A percentile compares a stretch with the other conserved stretches of the same genome.
phyloP scores from a whole-genome alignment of 2,888 invertebrate species.

The Spilarctia lutea region DNA sequence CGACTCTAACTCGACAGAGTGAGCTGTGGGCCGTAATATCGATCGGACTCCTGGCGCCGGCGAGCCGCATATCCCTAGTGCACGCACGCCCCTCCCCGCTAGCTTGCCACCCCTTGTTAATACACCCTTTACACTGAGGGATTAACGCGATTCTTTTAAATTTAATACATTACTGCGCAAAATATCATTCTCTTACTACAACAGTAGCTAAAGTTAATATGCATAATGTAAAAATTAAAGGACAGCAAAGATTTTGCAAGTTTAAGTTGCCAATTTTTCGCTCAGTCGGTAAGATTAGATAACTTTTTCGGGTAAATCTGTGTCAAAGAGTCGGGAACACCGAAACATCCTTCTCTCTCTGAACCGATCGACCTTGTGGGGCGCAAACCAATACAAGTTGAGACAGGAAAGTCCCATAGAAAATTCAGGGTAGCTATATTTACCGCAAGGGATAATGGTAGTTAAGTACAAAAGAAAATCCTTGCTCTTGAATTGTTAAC shows the following conservation, averaged over 20 bases:
- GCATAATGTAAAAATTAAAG: neutral
- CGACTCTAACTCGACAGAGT: slow-evolving; percentile 69
- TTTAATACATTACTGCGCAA: slow-evolving; percentile 16
- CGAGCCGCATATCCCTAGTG: slow-evolving; percentile 83
- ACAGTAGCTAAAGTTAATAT: neutral
- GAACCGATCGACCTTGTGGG: slow-evolving; percentile 57
- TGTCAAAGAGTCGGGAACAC: slow-evolving; percentile 47
- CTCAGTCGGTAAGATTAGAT: neutral
- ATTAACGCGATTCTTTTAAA: slow-evolving; percentile 41
- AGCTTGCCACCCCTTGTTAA: slow-evolving; percentile 66
- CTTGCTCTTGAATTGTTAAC: slow-evolving; percentile 22
- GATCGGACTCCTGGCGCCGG: slow-evolving; percentile 83
- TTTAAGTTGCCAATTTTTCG: neutral
- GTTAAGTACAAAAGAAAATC: slow-evolving; percentile 26
- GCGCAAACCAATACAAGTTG: slow-evolving; percentile 47
- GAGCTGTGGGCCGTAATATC: slow-evolving; percentile 76
- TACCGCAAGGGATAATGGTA: slow-evolving; percentile 26
- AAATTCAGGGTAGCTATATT: slow-evolving; percentile 40
- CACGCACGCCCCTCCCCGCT: slow-evolving; percentile 79
- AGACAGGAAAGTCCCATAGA: slow-evolving; percentile 48
- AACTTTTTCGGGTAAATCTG: slow-evolving; percentile 36
- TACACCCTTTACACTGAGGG: slow-evolving; percentile 61
- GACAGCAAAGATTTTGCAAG: neutral
- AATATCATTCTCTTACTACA: neutral
- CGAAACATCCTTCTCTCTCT: slow-evolving; percentile 40